phyloP scores from a whole-genome alignment of 2,888 invertebrate species.

The Euproctis similis region DNA sequence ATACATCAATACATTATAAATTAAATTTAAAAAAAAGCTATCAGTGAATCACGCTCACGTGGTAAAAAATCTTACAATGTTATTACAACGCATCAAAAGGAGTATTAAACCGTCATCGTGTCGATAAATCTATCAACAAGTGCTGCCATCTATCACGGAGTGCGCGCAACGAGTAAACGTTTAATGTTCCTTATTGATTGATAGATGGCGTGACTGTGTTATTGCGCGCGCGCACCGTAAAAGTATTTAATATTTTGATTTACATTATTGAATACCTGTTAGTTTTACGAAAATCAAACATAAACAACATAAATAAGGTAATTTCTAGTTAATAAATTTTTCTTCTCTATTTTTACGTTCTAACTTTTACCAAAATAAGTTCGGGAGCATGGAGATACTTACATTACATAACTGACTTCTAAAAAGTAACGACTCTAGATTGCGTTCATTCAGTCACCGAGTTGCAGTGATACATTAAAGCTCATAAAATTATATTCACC shows the following conservation, averaged over 20 bases:
- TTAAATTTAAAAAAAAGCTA: constrained; percentile 19
- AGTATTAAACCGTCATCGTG: constrained; percentile 53
- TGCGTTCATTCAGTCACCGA: no score
- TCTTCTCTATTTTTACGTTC: no score
- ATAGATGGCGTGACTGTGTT: constrained; percentile 57
- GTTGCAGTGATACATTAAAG: no score
- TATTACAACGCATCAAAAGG: constrained; percentile 51
- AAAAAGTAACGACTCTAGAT: no score
- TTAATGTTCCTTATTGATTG: constrained; percentile 61
- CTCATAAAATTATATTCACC: no score
- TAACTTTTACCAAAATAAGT: no score
- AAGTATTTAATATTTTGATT: constrained; percentile 38
- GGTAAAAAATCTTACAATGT: constrained; percentile 38
- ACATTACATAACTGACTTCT: no score
- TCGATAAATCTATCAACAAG: constrained; percentile 54
- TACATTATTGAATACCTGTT: constrained; percentile 37
- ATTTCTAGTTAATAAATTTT: no score
- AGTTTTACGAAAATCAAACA: no score
- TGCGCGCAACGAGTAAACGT: constrained; percentile 47
- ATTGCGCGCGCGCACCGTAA: constrained; percentile 38
- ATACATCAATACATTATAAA: constrained; percentile 27
- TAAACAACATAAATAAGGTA: no score
- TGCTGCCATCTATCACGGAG: constrained; percentile 64
- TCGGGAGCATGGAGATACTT: no score
- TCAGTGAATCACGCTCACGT: constrained; percentile 26